Conservation (phyloP, 2,888 invertebrate genomes). For the Thalpophila matura region DNA sequence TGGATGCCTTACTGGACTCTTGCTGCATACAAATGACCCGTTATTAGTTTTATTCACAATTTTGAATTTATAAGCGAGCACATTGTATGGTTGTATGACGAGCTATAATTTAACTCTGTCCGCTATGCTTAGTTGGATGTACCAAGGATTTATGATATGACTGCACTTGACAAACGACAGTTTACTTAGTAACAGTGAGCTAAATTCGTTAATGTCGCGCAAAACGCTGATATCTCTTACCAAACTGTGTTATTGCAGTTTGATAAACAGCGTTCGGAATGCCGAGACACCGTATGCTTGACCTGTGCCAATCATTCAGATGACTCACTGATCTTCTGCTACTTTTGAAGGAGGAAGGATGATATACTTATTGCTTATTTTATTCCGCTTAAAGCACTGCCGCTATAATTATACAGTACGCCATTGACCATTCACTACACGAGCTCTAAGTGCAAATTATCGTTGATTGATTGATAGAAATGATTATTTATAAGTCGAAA, state of each 20-base stretch:
- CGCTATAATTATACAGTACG: no score
- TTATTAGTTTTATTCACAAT: constrained; percentile 41
- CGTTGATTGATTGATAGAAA: no score
- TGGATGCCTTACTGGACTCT: constrained; percentile 16
- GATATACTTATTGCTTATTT: no score
- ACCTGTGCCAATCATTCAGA: background rate
- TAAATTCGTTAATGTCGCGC: background rate
- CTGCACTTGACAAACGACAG: constrained; percentile 6
- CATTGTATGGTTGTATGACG: constrained; percentile 34
- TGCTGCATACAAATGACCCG: constrained; percentile 46
- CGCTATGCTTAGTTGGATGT: constrained; percentile 15
- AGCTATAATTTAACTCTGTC: constrained; percentile 33
- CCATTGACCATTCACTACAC: no score
- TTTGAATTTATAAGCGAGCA: constrained; percentile 42
- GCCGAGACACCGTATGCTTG: background rate
- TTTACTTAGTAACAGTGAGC: background rate
- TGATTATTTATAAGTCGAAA: no score
- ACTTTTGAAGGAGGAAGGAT: no score
- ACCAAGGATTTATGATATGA: constrained; percentile 20
- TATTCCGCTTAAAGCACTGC: no score
- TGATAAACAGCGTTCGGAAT: background rate
- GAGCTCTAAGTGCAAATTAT: no score
- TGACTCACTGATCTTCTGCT: background rate
- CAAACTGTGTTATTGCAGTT: background rate
- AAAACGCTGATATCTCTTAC: background rate